Evolutionary conservation across 2,797 vertebrate species (phyloP), one percentile per base, ranked within the genome.

Genomic region (Myioborus melanocephalus): DNA sequence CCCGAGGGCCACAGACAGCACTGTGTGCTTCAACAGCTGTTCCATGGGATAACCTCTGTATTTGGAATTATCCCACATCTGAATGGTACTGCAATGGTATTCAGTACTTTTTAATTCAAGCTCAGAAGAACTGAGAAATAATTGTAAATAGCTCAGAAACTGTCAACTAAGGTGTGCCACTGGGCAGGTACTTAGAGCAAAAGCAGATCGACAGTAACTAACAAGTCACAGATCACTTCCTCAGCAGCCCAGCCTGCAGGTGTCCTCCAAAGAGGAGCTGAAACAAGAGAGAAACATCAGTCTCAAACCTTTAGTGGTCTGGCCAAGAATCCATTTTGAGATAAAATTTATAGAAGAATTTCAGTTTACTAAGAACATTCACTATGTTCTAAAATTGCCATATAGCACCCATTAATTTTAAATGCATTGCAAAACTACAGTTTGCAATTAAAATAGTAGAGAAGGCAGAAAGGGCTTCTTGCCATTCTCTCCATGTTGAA

Each of bases 21-120:
- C 6, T 0, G 1, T 2, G 10, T 6, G 49, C 53, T 75, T 52
- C 69, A 49, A 56, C 27, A 30, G n/a, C 8, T 46, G 11, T 15
- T 73, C 30, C 46, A 21, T 1, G 12, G 32, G 27, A 12, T 3
- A 43, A 53, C 1, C 2, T 12, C 70, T 35, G 7, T n/a, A 24
- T 23, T 89, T 66, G 53, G 32, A 70, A 59, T 44, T 14, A 77
- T 9, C 16, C 12, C 11, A 8, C 20, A 37, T 6, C 43, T 30
- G 28, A 75, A 75, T 27, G 23, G 21, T 14, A 44, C 12, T 9
- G 21, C 19, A 2, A 5, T 78, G 49, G 8, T 20, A 50, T 28
- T 46, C 34, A 32, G 9, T 6, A 56, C 17, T 28, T 59, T 87
- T 70, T 34, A 27, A 69, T 53, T 80, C 26, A 41, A 73, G 87